These are phyloP conservation scores for Rhinoderma darwinii DNA, from an alignment of 2,113 vertebrate genomes.

Conservation along the genomic window DNA sequence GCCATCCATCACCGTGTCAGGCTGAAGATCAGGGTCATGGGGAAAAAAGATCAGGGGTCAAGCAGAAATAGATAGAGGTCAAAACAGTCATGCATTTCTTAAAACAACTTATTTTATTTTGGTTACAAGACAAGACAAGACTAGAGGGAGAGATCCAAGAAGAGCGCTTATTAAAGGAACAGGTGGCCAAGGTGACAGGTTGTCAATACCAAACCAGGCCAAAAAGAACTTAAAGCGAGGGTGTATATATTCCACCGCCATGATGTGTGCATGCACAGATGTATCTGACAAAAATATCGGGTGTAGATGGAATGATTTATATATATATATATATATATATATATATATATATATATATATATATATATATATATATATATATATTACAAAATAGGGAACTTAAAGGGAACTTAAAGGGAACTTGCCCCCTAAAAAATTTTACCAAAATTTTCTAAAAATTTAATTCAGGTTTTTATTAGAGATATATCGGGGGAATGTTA, in stretches of 20 bases:
- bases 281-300: neutral
- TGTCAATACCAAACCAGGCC: slow-evolving; percentile 30
- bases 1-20: slow-evolving; percentile 64
- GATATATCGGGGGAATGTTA: no score
- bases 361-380: no score
- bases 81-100: slow-evolving; percentile 12
- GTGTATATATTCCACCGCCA: neutral
- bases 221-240: neutral
- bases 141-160: neutral
- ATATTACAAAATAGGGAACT: no score
- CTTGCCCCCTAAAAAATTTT: no score
- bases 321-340: neutral
- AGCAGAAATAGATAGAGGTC: slow-evolving; percentile 44
- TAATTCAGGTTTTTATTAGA: no score
- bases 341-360: no score
- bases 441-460: no score
- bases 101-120: slow-evolving; percentile 55
- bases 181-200: slow-evolving; percentile 45
- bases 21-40: slow-evolving; percentile 64
- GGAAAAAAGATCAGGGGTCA: slow-evolving; percentile 62
- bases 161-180: slow-evolving; percentile 47
- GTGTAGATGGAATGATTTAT: neutral
- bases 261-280: neutral
- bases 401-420: no score
- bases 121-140: neutral